Evolutionary conservation across 2,113 vertebrate species (phyloP).

Genomic region (Haemorhous mexicanus): DNA sequence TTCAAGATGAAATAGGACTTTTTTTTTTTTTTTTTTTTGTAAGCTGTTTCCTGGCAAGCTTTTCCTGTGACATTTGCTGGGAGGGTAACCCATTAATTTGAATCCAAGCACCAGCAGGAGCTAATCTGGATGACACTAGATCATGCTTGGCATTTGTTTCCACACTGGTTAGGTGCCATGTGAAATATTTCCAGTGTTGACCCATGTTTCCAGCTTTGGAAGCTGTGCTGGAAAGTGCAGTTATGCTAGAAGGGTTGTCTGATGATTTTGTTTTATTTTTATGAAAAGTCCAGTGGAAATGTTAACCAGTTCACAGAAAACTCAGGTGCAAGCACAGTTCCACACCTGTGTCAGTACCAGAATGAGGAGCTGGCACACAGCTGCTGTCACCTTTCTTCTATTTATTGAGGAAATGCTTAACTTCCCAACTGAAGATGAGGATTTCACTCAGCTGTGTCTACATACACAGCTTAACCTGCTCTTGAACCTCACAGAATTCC

Average conservation of each 20-base stretch:
- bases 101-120: conserved; percentile 51
- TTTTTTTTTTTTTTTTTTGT: not conserved
- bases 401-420: not conserved
- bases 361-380: not conserved
- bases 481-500: not conserved
- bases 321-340: not conserved
- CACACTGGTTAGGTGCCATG: conserved; percentile 43
- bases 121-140: conserved; percentile 56
- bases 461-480: not conserved
- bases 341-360: not conserved
- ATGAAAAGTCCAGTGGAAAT: not conserved
- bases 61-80: conserved; percentile 42
- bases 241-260: not conserved
- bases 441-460: not conserved
- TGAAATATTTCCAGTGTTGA: conserved; percentile 56
- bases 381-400: not conserved
- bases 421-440: not conserved
- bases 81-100: conserved; percentile 48
- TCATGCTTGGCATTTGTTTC: conserved; percentile 53
- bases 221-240: conserved; percentile 39
- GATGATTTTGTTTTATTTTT: not conserved
- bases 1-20: conserved; percentile 6
- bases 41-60: conserved; percentile 43
- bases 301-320: not conserved
- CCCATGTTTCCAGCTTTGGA: conserved; percentile 51